Conservation (phyloP, 2,113 vertebrate genomes). For the Aphyosemion australe region DNA sequence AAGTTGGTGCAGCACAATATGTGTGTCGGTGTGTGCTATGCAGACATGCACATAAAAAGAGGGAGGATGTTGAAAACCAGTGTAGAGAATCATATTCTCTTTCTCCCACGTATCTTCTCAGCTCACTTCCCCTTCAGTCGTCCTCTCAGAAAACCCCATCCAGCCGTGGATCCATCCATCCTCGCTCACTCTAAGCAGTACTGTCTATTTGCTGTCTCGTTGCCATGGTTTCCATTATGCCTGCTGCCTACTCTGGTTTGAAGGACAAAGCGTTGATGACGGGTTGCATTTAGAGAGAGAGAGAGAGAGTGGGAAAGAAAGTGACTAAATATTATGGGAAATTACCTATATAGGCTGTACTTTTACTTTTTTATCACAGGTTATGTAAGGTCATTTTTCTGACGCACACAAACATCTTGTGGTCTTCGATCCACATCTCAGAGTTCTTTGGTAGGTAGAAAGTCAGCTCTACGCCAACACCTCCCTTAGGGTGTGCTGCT, state of each 20-base stretch:
- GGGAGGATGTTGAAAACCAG: slow-evolving; percentile 20
- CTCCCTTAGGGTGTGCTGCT: slow-evolving; percentile 47
- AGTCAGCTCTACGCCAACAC: slow-evolving; percentile 38
- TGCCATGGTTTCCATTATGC: slow-evolving; percentile 77
- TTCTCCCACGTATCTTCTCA: slow-evolving; percentile 17
- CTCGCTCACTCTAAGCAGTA: slow-evolving; percentile 36
- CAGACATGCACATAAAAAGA: slow-evolving; percentile 1
- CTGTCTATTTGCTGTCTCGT: slow-evolving; percentile 58
- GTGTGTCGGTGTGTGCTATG: slow-evolving; percentile 13
- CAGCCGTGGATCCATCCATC: slow-evolving; percentile 39
- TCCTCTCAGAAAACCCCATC: slow-evolving; percentile 27
- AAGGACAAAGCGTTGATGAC: slow-evolving; percentile 73
- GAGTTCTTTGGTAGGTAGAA: slow-evolving; percentile 27
- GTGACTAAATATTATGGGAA: slow-evolving; percentile 10
- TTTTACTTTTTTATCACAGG: slow-evolving; percentile 2
- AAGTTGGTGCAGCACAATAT: slow-evolving; percentile 11
- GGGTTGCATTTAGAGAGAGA: slow-evolving; percentile 41
- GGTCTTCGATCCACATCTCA: slow-evolving; percentile 40
- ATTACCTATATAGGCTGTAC: background rate
- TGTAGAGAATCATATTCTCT: slow-evolving; percentile 25
- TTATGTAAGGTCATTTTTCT: background rate
- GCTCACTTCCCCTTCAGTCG: slow-evolving; percentile 32
- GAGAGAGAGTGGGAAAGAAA: slow-evolving; percentile 2
- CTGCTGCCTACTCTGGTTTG: slow-evolving; percentile 66
- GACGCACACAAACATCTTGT: background rate